Evolutionary conservation across 2,888 invertebrate genomes (phyloP), one percentile per base, ranked within the genome.

Genomic region (Pimpla rufipes): DNA sequence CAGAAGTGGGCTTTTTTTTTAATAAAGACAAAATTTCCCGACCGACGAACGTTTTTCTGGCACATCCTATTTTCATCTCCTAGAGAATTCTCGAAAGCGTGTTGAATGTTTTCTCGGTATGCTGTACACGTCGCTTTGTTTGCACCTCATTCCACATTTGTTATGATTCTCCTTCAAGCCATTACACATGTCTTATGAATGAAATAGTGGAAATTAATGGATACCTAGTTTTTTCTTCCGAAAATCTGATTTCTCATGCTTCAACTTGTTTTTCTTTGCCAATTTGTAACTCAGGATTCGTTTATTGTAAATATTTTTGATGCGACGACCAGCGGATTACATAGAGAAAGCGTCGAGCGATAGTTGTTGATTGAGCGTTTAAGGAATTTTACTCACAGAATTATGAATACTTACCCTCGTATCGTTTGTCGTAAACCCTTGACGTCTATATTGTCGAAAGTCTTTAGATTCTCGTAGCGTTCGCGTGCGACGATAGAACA

Each of bases 1-100:
- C 91, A 92, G 88, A 90, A 88, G 89, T 90, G 89, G 88, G 89
- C 50, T 70, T 29, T 66, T 74, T 57, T 70, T 50, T 64, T 55
- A 42, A 91, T 93, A 92, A 92, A 93, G 90, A 92, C 88, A 90
- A 92, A 92, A 92, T 93, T 93, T 92, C 92, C 91, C 91, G 89
- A 91, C 90, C 90, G 90, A 93, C 90, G 85, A 87, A 88, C 87
- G 85, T 89, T 81, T 87, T 86, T 90, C 88, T 89, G 87, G 85
- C 88, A 87, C 89, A 88, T 89, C 87, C 57, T 42, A 71, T 16
- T 47, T 55, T 70, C 23, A 42, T 57, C 0, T 29, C 52, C 64
- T 64, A 23, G 40, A 21, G n/a, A 35, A 64, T 42, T 23, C 75
- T 57, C 18, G 13, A 21, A 45, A 11, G 45, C 13, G 37, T 40